phyloP scores from a whole-genome alignment of 2,888 invertebrate genomes.

The Merodon equestris region DNA sequence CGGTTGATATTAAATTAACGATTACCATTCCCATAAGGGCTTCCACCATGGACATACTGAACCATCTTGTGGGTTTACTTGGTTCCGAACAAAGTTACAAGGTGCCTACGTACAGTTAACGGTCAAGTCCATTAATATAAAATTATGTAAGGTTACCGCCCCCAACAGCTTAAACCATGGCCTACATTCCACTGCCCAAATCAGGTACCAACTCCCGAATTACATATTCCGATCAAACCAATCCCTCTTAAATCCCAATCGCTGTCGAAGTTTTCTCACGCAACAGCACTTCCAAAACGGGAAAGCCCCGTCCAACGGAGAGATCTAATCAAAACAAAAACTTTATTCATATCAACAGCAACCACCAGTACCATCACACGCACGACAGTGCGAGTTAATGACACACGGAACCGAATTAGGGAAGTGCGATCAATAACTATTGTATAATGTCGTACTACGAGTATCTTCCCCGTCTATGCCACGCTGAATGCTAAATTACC shows the following conservation, averaged over 20 bases:
- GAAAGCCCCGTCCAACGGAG: constrained; percentile 36
- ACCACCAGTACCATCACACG: constrained; percentile 45
- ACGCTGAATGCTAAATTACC: constrained; percentile 60
- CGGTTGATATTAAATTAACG: too few relatives aligned
- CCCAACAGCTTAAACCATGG: neutral
- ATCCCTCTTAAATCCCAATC: constrained; percentile 6
- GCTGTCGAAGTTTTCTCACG: constrained; percentile 45
- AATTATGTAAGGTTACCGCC: too few relatives aligned
- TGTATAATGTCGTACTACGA: too few relatives aligned
- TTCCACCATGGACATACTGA: too few relatives aligned
- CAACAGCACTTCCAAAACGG: constrained; percentile 33
- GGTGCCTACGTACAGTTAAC: too few relatives aligned
- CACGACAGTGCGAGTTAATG: constrained; percentile 44
- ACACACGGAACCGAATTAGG: constrained; percentile 66
- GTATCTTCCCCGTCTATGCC: constrained; percentile 42
- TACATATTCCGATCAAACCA: constrained; percentile 32
- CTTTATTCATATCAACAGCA: too few relatives aligned
- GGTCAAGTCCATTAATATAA: neutral
- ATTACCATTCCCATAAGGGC: too few relatives aligned
- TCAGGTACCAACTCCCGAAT: constrained; percentile 1
- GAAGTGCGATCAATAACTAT: constrained; percentile 64
- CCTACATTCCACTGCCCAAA: constrained; percentile 19
- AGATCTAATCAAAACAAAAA: constrained; percentile 22
- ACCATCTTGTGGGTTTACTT: too few relatives aligned
- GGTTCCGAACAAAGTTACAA: too few relatives aligned